phyloP scores from a whole-genome alignment of 2,888 invertebrate genomes.

The Stegana nigrithorax region DNA sequence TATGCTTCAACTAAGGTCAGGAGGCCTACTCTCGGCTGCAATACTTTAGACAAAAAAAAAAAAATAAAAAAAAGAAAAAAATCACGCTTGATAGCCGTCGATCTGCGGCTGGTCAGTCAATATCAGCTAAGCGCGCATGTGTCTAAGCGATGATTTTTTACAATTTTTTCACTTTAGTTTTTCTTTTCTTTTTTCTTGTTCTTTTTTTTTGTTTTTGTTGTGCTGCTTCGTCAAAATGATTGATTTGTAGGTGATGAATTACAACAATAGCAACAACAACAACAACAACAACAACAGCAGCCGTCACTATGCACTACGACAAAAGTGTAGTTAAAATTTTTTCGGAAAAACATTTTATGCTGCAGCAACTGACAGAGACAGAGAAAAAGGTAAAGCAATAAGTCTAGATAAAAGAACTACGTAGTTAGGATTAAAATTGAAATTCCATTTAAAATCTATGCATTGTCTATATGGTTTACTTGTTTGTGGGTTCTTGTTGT shows the following conservation, averaged over 20 bases:
- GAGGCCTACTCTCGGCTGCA: no score
- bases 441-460: conserved; percentile 49
- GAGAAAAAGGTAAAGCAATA: not conserved
- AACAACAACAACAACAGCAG: conserved; percentile 48
- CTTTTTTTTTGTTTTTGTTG: conserved; percentile 27
- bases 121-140: conserved; percentile 10
- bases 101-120: conserved; percentile 46
- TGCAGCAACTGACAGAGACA: not conserved
- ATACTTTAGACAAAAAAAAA: no score
- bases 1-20: no score
- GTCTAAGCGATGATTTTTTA: conserved; percentile 37
- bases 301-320: conserved; percentile 7
- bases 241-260: conserved; percentile 67
- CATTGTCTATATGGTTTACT: not conserved
- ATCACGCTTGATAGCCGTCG: conserved; percentile 51
- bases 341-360: not conserved
- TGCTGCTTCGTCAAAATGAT: conserved; percentile 64
- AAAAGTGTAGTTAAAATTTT: not conserved
- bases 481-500: not conserved
- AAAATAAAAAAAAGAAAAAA: not conserved
- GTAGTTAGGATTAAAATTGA: conserved; percentile 55
- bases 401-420: conserved; percentile 47
- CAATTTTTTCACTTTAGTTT: conserved; percentile 32
- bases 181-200: conserved; percentile 28
- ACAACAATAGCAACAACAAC: conserved; percentile 50